A percentile compares a stretch with the other conserved stretches of the same genome.
These are phyloP conservation scores for Caenorhabditis drosophilae DNA, from an alignment of 2,888 invertebrate species.

Conservation along the genomic window DNA sequence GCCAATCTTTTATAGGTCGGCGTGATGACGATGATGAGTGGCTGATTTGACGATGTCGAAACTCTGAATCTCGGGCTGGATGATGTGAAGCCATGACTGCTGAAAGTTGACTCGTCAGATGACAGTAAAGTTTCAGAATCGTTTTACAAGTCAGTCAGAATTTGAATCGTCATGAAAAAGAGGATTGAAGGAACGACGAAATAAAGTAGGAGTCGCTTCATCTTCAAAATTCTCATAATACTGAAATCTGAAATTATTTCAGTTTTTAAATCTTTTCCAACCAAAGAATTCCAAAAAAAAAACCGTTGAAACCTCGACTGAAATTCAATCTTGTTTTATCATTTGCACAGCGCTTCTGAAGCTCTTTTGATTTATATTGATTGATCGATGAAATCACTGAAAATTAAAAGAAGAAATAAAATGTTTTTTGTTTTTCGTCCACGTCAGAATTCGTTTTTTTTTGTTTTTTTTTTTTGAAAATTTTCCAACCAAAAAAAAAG, in stretches of 20 bases:
- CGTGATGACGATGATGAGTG: conserved; percentile 48
- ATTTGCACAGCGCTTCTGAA: conserved; percentile 29
- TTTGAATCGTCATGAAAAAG: conserved; percentile 27
- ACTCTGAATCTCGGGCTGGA: conserved; percentile 14
- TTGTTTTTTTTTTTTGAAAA: too few species aligned
- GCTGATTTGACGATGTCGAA: background rate
- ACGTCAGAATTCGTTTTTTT: too few species aligned
- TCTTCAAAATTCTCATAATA: conserved; percentile 7
- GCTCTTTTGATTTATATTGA: conserved; percentile 24
- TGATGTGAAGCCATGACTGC: too few species aligned
- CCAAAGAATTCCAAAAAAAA: too few species aligned
- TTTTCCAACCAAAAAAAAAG: too few species aligned
- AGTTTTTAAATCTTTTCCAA: background rate
- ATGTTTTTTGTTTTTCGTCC: too few species aligned
- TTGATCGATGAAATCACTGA: too few species aligned
- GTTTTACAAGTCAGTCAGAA: conserved; percentile 24
- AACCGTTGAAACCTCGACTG: conserved; percentile 13
- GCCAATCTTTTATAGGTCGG: conserved; percentile 46
- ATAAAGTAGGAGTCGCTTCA: conserved; percentile 16
- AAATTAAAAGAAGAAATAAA: too few species aligned
- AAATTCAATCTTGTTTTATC: conserved; percentile 27
- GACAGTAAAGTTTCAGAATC: too few species aligned
- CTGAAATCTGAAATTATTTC: background rate
- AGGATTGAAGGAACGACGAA: conserved; percentile 20
- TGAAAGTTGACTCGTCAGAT: too few species aligned